Evolutionary conservation across 2,888 invertebrate genomes (phyloP).

Genomic region (Acrobasis suavella): DNA sequence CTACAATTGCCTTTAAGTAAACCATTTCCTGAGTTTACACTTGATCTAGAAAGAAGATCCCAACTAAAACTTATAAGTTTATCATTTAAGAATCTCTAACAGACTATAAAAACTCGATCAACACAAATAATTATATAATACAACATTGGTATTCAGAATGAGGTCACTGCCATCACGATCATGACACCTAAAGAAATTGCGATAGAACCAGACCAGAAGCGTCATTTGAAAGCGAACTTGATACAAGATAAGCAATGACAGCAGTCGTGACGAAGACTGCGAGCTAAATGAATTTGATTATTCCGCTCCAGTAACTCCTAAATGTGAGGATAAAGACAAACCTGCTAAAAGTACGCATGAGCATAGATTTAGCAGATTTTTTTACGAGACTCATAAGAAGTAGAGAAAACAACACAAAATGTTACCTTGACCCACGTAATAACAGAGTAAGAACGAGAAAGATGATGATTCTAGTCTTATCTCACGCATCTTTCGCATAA

Average conservation of each 20-base stretch:
- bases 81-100: background rate
- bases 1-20: no score
- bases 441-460: no score
- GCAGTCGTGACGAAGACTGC: slow-evolving; percentile 24
- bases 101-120: background rate
- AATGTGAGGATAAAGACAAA: slow-evolving; percentile 1
- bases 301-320: slow-evolving; percentile 26
- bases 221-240: slow-evolving; percentile 29
- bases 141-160: background rate
- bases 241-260: slow-evolving; percentile 27
- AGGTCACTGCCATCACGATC: slow-evolving; percentile 2
- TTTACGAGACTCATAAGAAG: no score
- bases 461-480: no score
- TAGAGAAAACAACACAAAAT: no score
- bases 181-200: slow-evolving; percentile 18
- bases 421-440: no score
- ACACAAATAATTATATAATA: background rate
- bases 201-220: slow-evolving; percentile 7
- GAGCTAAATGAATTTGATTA: slow-evolving; percentile 36
- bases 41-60: no score
- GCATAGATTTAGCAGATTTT: no score
- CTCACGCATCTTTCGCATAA: no score
- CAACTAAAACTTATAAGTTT: no score
- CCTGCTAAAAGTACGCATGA: no score
- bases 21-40: no score